Evolutionary conservation across 92 coral and sea anemone genomes (phyloP).

Genomic region (Chrysogorgia sp.): DNA sequence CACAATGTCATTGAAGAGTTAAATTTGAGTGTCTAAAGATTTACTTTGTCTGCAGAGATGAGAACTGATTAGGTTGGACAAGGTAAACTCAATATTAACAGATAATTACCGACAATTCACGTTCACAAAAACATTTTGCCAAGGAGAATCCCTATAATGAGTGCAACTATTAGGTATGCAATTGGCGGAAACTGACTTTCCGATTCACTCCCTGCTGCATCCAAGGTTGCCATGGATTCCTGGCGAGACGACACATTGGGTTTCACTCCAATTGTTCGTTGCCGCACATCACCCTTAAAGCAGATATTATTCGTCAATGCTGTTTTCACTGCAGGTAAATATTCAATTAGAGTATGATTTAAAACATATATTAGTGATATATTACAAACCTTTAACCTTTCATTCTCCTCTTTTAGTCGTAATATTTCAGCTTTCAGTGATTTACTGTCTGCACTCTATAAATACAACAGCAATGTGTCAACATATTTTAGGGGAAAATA

Average conservation of each 20-base stretch:
- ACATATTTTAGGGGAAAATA: background rate
- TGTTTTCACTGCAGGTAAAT: background rate
- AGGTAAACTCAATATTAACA: background rate
- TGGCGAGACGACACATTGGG: slow-evolving; percentile 5
- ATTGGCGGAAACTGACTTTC: slow-evolving; percentile 53
- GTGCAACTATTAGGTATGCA: slow-evolving; percentile 75
- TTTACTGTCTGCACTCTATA: background rate
- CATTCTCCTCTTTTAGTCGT: slow-evolving; percentile 25
- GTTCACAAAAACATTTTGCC: slow-evolving; percentile 81
- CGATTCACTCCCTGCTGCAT: slow-evolving; percentile 4
- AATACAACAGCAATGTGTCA: background rate
- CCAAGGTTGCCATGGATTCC: background rate
- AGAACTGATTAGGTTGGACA: too few species aligned
- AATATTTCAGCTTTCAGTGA: slow-evolving; percentile 14
- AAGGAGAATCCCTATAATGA: slow-evolving; percentile 78
- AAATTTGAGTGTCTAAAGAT: too few species aligned
- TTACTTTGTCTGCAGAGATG: too few species aligned
- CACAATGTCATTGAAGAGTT: background rate
- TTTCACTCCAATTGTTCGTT: background rate
- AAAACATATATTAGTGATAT: background rate
- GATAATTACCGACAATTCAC: background rate
- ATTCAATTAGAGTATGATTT: background rate
- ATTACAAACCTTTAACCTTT: slow-evolving; percentile 9
- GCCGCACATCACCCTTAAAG: slow-evolving; percentile 21
- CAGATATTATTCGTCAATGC: background rate